Evolutionary conservation across 2,888 invertebrate genomes (phyloP).

Genomic region (Chromoteleia sp.): DNA sequence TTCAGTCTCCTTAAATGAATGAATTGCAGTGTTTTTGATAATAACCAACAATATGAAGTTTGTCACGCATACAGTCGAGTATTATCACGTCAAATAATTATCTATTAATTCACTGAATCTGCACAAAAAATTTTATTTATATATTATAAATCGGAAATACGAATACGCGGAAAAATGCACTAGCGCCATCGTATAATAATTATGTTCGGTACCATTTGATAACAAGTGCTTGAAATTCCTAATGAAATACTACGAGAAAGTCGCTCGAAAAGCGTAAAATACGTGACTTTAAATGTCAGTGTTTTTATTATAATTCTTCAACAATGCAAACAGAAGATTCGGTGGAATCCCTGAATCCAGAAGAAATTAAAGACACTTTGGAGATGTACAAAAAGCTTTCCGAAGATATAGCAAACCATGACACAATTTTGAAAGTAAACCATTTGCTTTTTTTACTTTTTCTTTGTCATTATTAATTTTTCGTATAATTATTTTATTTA

Average conservation of each 20-base stretch:
- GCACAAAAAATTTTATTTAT: too few relatives aligned
- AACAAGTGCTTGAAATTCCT: slow-evolving; percentile 37
- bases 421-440: slow-evolving; percentile 82
- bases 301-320: slow-evolving; percentile 34
- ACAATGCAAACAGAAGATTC: slow-evolving; percentile 79
- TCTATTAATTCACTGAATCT: too few relatives aligned
- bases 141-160: not conserved
- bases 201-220: slow-evolving; percentile 27
- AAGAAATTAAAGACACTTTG: slow-evolving; percentile 80
- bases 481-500: slow-evolving; percentile 2
- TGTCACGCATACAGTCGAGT: too few relatives aligned
- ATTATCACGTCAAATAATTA: too few relatives aligned
- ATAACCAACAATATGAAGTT: too few relatives aligned
- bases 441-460: slow-evolving; percentile 7
- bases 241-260: slow-evolving; percentile 23
- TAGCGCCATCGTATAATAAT: slow-evolving; percentile 39
- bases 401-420: slow-evolving; percentile 81
- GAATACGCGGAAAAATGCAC: slow-evolving; percentile 10
- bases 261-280: slow-evolving; percentile 20
- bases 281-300: slow-evolving; percentile 58
- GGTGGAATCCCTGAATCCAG: slow-evolving; percentile 79
- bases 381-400: slow-evolving; percentile 83
- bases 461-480: slow-evolving; percentile 2
- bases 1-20: too few relatives aligned
- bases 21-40: too few relatives aligned